Evolutionary conservation across 2,113 vertebrate species (phyloP).

Genomic region (Ramphastos sulfuratus): DNA sequence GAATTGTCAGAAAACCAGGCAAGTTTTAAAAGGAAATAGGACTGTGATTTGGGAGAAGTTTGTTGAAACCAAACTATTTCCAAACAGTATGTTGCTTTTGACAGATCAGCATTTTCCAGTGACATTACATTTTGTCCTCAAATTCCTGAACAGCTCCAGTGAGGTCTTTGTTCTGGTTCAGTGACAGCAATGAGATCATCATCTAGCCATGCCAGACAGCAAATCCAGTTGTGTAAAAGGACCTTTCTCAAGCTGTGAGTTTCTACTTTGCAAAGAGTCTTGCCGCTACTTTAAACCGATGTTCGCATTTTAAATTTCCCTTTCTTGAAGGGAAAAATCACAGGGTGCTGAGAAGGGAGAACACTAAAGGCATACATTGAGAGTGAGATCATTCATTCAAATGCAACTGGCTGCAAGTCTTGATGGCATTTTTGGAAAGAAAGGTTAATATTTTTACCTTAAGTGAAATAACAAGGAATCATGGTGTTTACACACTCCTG

Average conservation of each 20-base stretch:
- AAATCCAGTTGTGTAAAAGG: not conserved
- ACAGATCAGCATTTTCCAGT: slow-evolving; percentile 5
- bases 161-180: not conserved
- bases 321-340: not conserved
- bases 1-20: not conserved
- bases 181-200: slow-evolving; percentile 6
- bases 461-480: not conserved
- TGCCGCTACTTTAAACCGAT: not conserved
- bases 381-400: not conserved
- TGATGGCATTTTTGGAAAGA: not conserved
- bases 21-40: slow-evolving; percentile 1
- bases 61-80: not conserved
- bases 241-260: not conserved
- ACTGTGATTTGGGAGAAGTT: not conserved
- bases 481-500: not conserved
- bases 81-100: not conserved
- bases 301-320: not conserved
- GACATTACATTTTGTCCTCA: not conserved
- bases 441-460: not conserved
- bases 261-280: not conserved
- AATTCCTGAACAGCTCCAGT: not conserved
- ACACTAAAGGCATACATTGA: not conserved
- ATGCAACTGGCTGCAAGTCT: not conserved
- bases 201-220: not conserved
- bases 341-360: not conserved